phyloP scores from a whole-genome alignment of 2,888 invertebrate genomes.

The Drosophila peninsularis region DNA sequence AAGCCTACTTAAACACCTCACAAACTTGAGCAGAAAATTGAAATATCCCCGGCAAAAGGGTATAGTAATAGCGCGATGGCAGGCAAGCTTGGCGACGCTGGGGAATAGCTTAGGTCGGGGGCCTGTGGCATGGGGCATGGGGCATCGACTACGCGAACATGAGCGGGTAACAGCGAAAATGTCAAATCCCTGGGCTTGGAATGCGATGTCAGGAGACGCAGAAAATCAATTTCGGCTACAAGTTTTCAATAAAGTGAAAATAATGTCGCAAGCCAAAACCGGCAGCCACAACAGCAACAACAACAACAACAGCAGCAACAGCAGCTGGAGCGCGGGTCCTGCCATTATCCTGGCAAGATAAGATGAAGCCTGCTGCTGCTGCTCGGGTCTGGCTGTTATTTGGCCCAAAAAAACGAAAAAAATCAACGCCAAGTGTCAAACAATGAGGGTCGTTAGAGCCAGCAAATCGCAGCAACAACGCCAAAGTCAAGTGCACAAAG shows the following conservation, averaged over 20 bases:
- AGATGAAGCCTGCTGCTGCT: slow-evolving; percentile 37
- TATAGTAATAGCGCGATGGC: slow-evolving; percentile 9
- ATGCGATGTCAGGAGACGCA: slow-evolving; percentile 69
- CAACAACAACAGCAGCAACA: slow-evolving; percentile 20
- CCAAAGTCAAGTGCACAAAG: slow-evolving; percentile 77
- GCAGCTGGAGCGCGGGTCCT: slow-evolving; percentile 30
- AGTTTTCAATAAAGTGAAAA: slow-evolving; percentile 80
- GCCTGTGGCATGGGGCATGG: not conserved
- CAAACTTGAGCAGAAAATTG: not conserved
- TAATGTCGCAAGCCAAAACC: slow-evolving; percentile 68
- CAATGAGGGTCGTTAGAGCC: slow-evolving; percentile 78
- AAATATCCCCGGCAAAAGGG: slow-evolving; percentile 9
- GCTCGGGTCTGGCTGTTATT: slow-evolving; percentile 32
- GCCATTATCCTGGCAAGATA: slow-evolving; percentile 66
- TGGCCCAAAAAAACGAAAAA: slow-evolving; percentile 52
- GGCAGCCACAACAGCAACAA: slow-evolving; percentile 37
- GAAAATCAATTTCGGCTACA: slow-evolving; percentile 78
- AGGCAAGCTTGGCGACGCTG: slow-evolving; percentile 11
- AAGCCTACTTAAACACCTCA: no score
- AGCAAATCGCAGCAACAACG: slow-evolving; percentile 65
- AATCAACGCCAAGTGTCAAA: slow-evolving; percentile 76
- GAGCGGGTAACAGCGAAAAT: slow-evolving; percentile 58
- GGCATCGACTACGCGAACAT: slow-evolving; percentile 4
- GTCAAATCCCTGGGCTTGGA: slow-evolving; percentile 72
- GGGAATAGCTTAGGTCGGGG: not conserved